Conservation (phyloP, 2,113 vertebrate genomes). For the Dromiciops gliroides region DNA sequence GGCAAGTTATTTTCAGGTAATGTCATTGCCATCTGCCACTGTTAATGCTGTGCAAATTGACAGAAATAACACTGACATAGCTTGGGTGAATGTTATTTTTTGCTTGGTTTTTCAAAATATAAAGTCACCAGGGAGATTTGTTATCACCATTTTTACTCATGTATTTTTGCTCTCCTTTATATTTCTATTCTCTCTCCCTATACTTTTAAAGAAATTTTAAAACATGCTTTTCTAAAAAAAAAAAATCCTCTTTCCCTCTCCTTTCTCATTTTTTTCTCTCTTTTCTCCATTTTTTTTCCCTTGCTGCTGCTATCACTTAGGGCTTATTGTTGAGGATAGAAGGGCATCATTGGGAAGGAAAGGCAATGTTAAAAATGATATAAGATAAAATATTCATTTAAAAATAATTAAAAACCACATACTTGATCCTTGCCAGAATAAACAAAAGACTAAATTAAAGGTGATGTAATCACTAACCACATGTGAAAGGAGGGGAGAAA, state of each 20-base stretch:
- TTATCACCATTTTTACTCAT: constrained; percentile 1
- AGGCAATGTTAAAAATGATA: background rate
- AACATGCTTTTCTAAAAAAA: background rate
- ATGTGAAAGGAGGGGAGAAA: background rate
- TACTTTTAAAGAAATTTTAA: background rate
- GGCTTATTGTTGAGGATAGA: background rate
- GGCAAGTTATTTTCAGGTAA: background rate
- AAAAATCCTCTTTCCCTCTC: background rate
- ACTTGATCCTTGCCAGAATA: background rate
- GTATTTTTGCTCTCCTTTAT: background rate
- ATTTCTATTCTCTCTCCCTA: background rate
- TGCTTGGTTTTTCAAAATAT: background rate
- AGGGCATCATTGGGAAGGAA: background rate
- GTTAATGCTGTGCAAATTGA: background rate
- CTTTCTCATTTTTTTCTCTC: background rate
- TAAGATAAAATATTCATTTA: background rate
- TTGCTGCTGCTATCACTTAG: background rate
- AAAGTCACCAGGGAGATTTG: background rate
- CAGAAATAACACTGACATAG: background rate
- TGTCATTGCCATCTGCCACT: background rate
- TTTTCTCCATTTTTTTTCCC: background rate
- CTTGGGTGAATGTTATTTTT: background rate
- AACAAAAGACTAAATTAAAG: background rate
- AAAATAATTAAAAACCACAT: background rate
- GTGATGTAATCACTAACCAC: background rate